These are phyloP conservation scores for Triops cancriformis DNA, from an alignment of 1,140 invertebrate species.

Conservation along the genomic window DNA sequence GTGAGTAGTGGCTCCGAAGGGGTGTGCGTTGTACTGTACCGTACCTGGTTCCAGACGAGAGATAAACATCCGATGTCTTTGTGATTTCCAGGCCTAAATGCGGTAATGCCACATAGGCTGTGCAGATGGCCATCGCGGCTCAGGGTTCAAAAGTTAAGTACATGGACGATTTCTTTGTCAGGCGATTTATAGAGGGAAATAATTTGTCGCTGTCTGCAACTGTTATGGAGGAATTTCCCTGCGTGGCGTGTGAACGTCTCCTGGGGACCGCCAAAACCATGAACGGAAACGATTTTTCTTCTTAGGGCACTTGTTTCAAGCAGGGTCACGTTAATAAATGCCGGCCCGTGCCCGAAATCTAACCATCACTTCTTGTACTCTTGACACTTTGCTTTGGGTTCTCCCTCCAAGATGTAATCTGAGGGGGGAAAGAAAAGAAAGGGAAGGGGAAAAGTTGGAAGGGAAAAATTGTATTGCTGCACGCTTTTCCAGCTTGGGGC, in stretches of 20 bases:
- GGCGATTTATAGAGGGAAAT: neutral
- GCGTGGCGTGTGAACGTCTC: neutral
- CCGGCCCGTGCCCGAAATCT: neutral
- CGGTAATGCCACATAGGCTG: neutral
- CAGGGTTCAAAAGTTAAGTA: neutral
- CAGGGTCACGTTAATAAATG: neutral
- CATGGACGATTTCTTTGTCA: neutral
- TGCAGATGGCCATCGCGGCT: neutral
- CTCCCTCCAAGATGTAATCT: neutral
- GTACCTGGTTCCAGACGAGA: neutral
- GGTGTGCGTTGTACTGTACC: no score
- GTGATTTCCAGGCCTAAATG: neutral
- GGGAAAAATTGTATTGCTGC: neutral
- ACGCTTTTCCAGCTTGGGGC: neutral
- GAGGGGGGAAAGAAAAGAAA: neutral
- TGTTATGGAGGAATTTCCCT: neutral
- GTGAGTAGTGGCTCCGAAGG: no score
- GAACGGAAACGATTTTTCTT: neutral
- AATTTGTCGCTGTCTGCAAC: conserved; percentile 4
- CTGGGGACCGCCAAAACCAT: neutral
- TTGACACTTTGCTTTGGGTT: neutral
- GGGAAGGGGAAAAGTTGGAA: neutral
- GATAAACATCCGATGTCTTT: neutral
- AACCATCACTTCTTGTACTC: neutral
- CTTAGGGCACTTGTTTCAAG: neutral